These are phyloP conservation scores for Rutilus rutilus DNA, from an alignment of 2,113 vertebrate genomes.

Conservation along the genomic window DNA sequence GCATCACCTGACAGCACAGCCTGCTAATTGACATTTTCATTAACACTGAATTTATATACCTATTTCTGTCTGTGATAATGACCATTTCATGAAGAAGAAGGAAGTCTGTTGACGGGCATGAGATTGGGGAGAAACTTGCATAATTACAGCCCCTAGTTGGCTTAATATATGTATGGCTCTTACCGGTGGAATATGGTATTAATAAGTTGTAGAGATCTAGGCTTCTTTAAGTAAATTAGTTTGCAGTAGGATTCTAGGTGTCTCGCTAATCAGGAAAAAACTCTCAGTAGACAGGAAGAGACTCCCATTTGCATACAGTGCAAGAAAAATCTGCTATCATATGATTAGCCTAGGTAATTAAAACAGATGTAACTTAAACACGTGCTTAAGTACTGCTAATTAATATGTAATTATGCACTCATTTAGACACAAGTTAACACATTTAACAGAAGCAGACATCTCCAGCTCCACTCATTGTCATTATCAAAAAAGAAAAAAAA, in stretches of 20 bases:
- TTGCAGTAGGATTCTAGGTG: slow-evolving; percentile 28
- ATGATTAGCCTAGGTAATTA: slow-evolving; percentile 68
- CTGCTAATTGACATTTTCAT: slow-evolving; percentile 94
- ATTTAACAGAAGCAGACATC: slow-evolving; percentile 64
- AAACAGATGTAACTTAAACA: slow-evolving; percentile 71
- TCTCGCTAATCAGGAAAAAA: slow-evolving; percentile 39
- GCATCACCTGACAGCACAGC: slow-evolving; percentile 81
- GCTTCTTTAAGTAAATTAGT: slow-evolving; percentile 34
- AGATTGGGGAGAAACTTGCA: slow-evolving; percentile 80
- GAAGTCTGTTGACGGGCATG: slow-evolving; percentile 86
- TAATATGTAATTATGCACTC: slow-evolving; percentile 71
- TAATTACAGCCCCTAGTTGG: slow-evolving; percentile 78
- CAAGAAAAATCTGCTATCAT: slow-evolving; percentile 59
- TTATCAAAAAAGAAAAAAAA: slow-evolving; percentile 50
- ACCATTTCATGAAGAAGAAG: slow-evolving; percentile 81
- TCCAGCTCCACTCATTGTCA: slow-evolving; percentile 61
- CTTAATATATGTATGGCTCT: neutral
- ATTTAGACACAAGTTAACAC: slow-evolving; percentile 69
- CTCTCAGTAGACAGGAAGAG: slow-evolving; percentile 37
- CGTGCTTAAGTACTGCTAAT: slow-evolving; percentile 69
- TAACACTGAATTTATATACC: slow-evolving; percentile 91
- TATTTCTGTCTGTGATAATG: slow-evolving; percentile 92
- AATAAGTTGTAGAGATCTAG: slow-evolving; percentile 42
- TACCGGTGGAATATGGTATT: neutral
- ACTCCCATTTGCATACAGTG: slow-evolving; percentile 64